Percentiles rank a stretch among this genome's conserved stretches.
Conservation (phyloP, 2,113 vertebrate genomes). For the Rhipidura dahli region DNA sequence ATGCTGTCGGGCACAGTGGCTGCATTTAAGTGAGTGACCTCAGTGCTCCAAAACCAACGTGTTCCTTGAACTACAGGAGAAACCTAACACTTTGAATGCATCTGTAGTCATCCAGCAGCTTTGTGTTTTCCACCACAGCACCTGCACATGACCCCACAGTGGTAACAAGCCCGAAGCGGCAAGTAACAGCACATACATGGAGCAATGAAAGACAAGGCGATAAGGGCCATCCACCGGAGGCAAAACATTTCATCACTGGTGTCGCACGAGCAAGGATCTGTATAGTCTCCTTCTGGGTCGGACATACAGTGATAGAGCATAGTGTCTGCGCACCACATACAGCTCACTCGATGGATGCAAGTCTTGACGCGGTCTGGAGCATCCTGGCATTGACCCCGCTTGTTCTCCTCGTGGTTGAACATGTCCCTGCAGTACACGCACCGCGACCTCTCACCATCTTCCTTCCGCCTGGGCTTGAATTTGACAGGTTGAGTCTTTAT, state of each 20-base stretch:
- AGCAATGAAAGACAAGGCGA: slow-evolving; percentile 91
- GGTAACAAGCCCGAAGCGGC: slow-evolving; percentile 93
- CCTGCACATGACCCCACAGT: slow-evolving; percentile 88
- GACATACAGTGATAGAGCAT: slow-evolving; percentile 99
- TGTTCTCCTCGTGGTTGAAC: slow-evolving; percentile 89
- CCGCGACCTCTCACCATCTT: slow-evolving; percentile 84
- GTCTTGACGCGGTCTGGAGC: slow-evolving; percentile 89
- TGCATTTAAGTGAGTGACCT: slow-evolving; percentile 38
- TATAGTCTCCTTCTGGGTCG: slow-evolving; percentile 97
- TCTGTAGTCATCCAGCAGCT: slow-evolving; percentile 82
- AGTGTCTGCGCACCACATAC: slow-evolving; percentile 98
- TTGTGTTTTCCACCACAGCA: slow-evolving; percentile 98
- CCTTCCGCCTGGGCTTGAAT: slow-evolving; percentile 81
- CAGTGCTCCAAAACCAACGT: slow-evolving; percentile 56
- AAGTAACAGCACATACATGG: slow-evolving; percentile 99
- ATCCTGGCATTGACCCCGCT: slow-evolving; percentile 90
- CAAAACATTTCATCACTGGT: slow-evolving; percentile 91
- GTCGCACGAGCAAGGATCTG: slow-evolving; percentile 96
- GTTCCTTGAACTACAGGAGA: slow-evolving; percentile 55
- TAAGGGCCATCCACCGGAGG: slow-evolving; percentile 94
- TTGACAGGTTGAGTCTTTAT: slow-evolving; percentile 88
- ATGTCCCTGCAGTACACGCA: slow-evolving; percentile 95
- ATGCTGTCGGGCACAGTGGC: slow-evolving; percentile 50
- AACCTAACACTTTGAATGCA: background rate
- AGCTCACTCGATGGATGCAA: slow-evolving; percentile 92